Conservation (phyloP, 1,140 invertebrate genomes). For the Episyrphus balteatus region DNA sequence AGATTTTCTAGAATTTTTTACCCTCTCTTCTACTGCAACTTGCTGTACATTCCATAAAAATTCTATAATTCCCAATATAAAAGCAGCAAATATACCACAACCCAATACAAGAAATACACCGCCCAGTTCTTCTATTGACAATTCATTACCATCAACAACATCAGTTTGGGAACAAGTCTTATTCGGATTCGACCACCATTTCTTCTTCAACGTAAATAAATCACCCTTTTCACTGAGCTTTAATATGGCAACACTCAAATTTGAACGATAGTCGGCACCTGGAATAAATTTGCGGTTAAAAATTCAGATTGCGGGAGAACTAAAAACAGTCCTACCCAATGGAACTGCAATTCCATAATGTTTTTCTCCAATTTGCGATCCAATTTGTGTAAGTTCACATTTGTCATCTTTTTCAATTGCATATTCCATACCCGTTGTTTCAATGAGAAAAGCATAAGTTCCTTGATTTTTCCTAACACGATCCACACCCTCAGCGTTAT, state of each 20-base stretch:
- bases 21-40: constrained; percentile 60
- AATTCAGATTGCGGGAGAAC: too few relatives aligned
- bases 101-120: constrained; percentile 61
- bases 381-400: constrained; percentile 68
- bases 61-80: constrained; percentile 59
- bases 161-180: constrained; percentile 17
- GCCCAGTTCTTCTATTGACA: constrained; percentile 53
- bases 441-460: constrained; percentile 74
- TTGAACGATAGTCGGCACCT: constrained; percentile 48
- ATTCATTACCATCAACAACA: constrained; percentile 35
- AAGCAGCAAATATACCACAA: constrained; percentile 47
- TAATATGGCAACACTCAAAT: constrained; percentile 63
- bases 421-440: constrained; percentile 71
- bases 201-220: constrained; percentile 65
- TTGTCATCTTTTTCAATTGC: constrained; percentile 50
- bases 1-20: constrained; percentile 5
- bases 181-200: constrained; percentile 69
- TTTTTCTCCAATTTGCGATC: constrained; percentile 67
- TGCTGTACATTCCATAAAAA: constrained; percentile 75
- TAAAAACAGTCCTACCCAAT: constrained; percentile 43
- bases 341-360: constrained; percentile 74
- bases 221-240: constrained; percentile 70
- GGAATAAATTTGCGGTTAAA: too few relatives aligned
- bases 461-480: constrained; percentile 55
- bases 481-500: constrained; percentile 74